A percentile compares a stretch with the other conserved stretches of the same genome.
These are phyloP conservation scores for Cinara cedri DNA, from an alignment of 2,888 invertebrate genomes.

Conservation along the genomic window DNA sequence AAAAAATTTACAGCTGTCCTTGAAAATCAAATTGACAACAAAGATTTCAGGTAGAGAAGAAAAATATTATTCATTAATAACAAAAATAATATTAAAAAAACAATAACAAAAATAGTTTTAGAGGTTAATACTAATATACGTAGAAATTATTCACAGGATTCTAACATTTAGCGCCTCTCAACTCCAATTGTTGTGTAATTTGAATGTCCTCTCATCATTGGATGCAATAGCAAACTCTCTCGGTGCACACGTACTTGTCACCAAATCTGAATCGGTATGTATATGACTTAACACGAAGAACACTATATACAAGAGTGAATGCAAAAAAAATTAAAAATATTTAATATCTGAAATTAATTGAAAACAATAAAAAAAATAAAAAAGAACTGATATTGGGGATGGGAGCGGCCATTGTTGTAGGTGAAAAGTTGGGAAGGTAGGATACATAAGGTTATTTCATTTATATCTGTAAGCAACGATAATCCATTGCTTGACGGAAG, in stretches of 20 bases:
- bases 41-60: neutral
- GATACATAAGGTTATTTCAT: too few species aligned
- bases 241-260: neutral
- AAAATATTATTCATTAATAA: neutral
- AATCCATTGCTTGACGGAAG: too few species aligned
- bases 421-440: too few species aligned
- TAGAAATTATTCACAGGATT: too few species aligned
- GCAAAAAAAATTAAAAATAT: neutral
- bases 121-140: neutral
- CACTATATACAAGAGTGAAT: too few species aligned
- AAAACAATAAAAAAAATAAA: neutral
- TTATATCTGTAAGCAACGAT: too few species aligned
- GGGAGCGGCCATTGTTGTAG: too few species aligned
- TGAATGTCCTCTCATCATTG: neutral
- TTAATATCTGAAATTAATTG: too few species aligned
- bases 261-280: conserved; percentile 24
- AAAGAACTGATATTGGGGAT: too few species aligned
- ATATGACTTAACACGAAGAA: neutral
- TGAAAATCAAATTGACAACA: neutral
- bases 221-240: neutral
- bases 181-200: conserved; percentile 24
- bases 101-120: too few species aligned
- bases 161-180: too few species aligned
- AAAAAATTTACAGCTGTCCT: neutral
- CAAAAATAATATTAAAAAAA: too few species aligned